Conservation (phyloP, 2,888 invertebrate genomes). For the Hetaerina titia region DNA sequence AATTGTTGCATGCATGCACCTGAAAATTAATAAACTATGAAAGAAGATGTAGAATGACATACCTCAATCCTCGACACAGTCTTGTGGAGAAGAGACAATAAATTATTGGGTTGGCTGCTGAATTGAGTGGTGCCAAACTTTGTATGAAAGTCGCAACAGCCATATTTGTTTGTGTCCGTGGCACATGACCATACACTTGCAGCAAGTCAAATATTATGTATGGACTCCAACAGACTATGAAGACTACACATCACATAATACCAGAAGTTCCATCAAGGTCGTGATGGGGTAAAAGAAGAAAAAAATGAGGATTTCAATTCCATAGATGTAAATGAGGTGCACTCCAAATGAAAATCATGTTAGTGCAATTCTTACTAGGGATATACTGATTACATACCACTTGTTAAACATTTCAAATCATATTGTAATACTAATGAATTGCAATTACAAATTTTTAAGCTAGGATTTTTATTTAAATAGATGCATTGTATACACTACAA, state of each 20-base stretch:
- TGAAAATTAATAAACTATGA: background rate
- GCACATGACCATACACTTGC: slow-evolving; percentile 91
- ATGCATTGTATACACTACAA: no score
- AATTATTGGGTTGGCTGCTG: slow-evolving; percentile 95
- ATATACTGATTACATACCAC: no score
- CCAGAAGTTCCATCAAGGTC: background rate
- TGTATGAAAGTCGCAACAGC: slow-evolving; percentile 95
- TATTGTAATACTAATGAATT: no score
- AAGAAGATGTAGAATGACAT: slow-evolving; percentile 73
- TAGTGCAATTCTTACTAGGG: no score
- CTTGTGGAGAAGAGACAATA: slow-evolving; percentile 96
- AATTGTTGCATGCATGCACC: background rate
- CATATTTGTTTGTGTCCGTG: slow-evolving; percentile 87
- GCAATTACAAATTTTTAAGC: no score
- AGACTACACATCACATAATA: slow-evolving; percentile 82
- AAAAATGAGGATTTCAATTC: background rate
- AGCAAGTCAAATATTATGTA: slow-evolving; percentile 95
- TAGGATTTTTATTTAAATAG: no score
- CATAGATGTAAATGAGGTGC: background rate
- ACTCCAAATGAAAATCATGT: no score
- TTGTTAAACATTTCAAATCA: no score
- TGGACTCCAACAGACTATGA: slow-evolving; percentile 96
- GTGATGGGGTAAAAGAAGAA: background rate
- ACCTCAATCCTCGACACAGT: slow-evolving; percentile 91
- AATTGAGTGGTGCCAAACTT: slow-evolving; percentile 94